Evolutionary conservation across 2,113 vertebrate genomes (phyloP).

Genomic region (Onychostoma macrolepis): DNA sequence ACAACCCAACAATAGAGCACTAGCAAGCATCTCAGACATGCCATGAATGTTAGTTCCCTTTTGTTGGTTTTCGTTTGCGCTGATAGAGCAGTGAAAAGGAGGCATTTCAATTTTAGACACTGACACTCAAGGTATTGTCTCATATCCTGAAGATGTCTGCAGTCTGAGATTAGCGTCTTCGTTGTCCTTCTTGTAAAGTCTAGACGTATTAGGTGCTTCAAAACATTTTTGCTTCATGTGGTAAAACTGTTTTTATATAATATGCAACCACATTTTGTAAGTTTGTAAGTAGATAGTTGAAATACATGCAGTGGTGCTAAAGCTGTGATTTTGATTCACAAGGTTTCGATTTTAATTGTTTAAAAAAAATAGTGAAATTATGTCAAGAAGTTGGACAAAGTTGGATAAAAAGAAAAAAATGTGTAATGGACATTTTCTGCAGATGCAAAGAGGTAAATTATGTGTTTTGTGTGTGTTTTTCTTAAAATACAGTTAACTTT

Average conservation of each 20-base stretch:
- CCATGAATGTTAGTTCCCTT: slow-evolving; percentile 66
- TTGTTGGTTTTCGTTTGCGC: slow-evolving; percentile 23
- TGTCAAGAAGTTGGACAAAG: not conserved
- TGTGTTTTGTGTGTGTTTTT: no score
- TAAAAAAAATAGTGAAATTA: no score
- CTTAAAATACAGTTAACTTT: no score
- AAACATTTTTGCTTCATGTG: not conserved
- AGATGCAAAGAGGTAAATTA: no score
- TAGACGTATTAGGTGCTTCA: not conserved
- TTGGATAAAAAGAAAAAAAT: no score
- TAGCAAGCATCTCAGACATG: slow-evolving; percentile 72
- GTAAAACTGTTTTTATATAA: no score
- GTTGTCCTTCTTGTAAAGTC: not conserved
- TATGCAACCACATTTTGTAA: not conserved
- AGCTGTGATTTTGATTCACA: no score
- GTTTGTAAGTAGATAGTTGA: no score
- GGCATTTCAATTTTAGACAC: slow-evolving; percentile 7
- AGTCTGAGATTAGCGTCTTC: not conserved
- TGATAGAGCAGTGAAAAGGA: slow-evolving; percentile 8
- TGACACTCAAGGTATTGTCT: slow-evolving; percentile 1
- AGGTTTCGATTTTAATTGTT: no score
- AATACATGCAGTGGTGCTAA: not conserved
- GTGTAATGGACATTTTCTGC: no score
- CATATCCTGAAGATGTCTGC: not conserved
- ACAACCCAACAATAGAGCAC: slow-evolving; percentile 65